Conservation (phyloP, 2,888 invertebrate genomes). For the Osmoderma eremita region DNA sequence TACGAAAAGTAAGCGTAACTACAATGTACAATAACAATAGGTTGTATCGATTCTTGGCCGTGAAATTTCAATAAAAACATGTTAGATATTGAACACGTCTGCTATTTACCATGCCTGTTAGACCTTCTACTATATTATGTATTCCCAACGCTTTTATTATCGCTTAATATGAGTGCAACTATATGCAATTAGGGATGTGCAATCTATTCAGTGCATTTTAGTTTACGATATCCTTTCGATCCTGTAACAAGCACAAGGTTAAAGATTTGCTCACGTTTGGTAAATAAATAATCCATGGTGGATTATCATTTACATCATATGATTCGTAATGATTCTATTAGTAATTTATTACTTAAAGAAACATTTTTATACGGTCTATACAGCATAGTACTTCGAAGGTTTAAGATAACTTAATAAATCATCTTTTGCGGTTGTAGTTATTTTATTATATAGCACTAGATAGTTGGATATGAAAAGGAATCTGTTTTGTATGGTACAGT, state of each 20-base stretch:
- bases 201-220: slow-evolving; percentile 18
- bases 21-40: too few relatives aligned
- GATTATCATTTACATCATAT: not conserved
- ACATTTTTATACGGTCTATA: not conserved
- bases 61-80: too few relatives aligned
- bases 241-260: slow-evolving; percentile 16
- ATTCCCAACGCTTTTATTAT: not conserved
- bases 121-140: not conserved
- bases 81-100: too few relatives aligned
- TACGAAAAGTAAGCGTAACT: too few relatives aligned
- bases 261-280: slow-evolving; percentile 7
- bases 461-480: too few relatives aligned
- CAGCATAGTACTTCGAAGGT: too few relatives aligned
- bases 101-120: not conserved
- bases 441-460: too few relatives aligned
- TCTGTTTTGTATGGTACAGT: too few relatives aligned
- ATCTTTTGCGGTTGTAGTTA: too few relatives aligned
- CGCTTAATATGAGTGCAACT: not conserved
- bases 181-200: slow-evolving; percentile 16
- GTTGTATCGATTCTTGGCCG: too few relatives aligned
- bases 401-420: too few relatives aligned
- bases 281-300: not conserved
- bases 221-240: slow-evolving; percentile 12
- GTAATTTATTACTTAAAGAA: not conserved
- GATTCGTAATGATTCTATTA: not conserved